Evolutionary conservation across 2,888 invertebrate genomes (phyloP).

Genomic region (Rhingia campestris): DNA sequence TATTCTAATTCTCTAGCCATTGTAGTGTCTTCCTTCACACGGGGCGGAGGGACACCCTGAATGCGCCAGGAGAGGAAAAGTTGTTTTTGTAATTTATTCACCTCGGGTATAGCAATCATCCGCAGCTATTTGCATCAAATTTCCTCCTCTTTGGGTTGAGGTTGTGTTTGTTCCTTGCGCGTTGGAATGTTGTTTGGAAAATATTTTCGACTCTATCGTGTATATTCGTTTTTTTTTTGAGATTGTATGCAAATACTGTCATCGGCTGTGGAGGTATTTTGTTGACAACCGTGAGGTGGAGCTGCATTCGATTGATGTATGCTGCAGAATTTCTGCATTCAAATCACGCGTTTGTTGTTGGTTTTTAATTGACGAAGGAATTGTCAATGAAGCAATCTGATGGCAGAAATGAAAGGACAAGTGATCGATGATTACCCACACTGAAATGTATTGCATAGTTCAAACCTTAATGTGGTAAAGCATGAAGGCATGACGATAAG

Average conservation of each 20-base stretch:
- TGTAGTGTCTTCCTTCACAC: slow-evolving; percentile 37
- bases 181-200: slow-evolving; percentile 69
- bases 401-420: too few relatives aligned
- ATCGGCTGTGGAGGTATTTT: slow-evolving; percentile 43
- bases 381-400: slow-evolving; percentile 26
- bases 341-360: slow-evolving; percentile 39
- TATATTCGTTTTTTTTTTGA: slow-evolving; percentile 37
- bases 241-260: slow-evolving; percentile 62
- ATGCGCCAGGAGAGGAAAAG: slow-evolving; percentile 16
- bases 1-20: slow-evolving; percentile 59
- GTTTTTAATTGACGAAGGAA: slow-evolving; percentile 42
- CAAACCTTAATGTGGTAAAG: too few relatives aligned
- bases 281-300: slow-evolving; percentile 45
- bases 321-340: slow-evolving; percentile 36
- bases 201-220: slow-evolving; percentile 16
- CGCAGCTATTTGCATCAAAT: slow-evolving; percentile 71
- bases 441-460: too few relatives aligned
- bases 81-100: slow-evolving; percentile 67
- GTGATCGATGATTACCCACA: too few relatives aligned
- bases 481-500: too few relatives aligned
- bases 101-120: slow-evolving; percentile 72
- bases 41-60: slow-evolving; percentile 12
- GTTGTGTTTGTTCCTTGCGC: slow-evolving; percentile 24
- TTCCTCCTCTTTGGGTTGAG: slow-evolving; percentile 45
- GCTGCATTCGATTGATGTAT: slow-evolving; percentile 7